A percentile compares a stretch with the other conserved stretches of the same genome.
phyloP scores from a whole-genome alignment of 2,888 invertebrate genomes.

The Achlya flavicornis region DNA sequence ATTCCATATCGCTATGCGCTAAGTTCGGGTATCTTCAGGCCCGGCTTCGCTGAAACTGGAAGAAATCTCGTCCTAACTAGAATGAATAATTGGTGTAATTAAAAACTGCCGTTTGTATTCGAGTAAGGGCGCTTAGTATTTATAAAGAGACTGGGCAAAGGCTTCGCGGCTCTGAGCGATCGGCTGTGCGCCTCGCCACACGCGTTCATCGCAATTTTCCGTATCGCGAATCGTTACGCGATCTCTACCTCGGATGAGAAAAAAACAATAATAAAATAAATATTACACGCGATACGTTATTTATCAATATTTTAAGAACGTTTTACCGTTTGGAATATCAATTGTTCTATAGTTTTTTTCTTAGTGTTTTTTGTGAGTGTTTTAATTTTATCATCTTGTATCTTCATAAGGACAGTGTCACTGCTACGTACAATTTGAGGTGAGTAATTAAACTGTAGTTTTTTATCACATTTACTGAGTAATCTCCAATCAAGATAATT shows the following conservation, averaged over 20 bases:
- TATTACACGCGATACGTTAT: neutral
- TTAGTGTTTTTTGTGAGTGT: conserved; percentile 34
- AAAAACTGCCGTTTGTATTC: conserved; percentile 53
- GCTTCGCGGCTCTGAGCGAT: conserved; percentile 56
- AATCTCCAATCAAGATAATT: neutral
- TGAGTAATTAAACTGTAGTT: conserved; percentile 32
- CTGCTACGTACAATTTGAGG: conserved; percentile 35
- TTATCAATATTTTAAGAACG: too few species aligned
- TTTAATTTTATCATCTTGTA: conserved; percentile 29
- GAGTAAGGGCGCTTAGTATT: conserved; percentile 62
- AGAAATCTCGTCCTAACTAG: conserved; percentile 76
- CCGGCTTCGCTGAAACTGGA: conserved; percentile 60
- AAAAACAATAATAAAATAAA: neutral
- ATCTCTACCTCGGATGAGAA: neutral
- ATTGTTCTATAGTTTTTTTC: neutral
- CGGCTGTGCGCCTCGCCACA: conserved; percentile 46
- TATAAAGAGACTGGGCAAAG: conserved; percentile 61
- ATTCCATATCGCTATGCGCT: conserved; percentile 16
- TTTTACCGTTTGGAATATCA: neutral
- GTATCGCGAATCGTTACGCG: conserved; percentile 15
- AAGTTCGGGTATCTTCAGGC: conserved; percentile 31
- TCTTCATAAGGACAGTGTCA: conserved; percentile 26
- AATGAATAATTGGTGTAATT: conserved; percentile 70
- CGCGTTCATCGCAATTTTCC: conserved; percentile 37
- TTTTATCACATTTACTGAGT: conserved; percentile 8